phyloP scores from a whole-genome alignment of 2,797 vertebrate species.

The Takifugu rubripes region DNA sequence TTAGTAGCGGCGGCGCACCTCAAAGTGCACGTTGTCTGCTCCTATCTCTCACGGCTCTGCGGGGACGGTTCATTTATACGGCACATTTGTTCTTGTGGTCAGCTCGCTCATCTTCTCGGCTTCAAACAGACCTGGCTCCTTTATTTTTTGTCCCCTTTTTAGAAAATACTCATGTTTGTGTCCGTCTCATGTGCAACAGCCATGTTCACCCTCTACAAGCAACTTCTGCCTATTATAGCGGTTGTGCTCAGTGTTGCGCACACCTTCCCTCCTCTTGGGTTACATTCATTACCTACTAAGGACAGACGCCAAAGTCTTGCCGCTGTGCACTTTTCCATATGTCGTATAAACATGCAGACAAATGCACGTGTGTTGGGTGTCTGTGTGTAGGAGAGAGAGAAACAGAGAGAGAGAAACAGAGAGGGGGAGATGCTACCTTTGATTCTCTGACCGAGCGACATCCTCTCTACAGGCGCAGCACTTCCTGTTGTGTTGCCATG shows the following conservation, averaged over 20 bases:
- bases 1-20: slow-evolving; percentile 16
- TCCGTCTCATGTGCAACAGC: slow-evolving; percentile 44
- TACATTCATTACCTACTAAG: slow-evolving; percentile 42
- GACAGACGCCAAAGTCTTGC: slow-evolving; percentile 34
- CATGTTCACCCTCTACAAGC: slow-evolving; percentile 66
- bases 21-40: too few species aligned
- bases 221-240: slow-evolving; percentile 77
- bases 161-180: slow-evolving; percentile 9
- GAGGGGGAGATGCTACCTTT: slow-evolving; percentile 32
- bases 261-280: slow-evolving; percentile 49
- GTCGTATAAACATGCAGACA: too few species aligned
- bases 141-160: too few species aligned
- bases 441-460: slow-evolving; percentile 29
- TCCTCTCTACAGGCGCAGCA: slow-evolving; percentile 27
- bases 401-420: too few species aligned
- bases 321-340: slow-evolving; percentile 47
- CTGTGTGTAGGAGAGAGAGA: neutral
- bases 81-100: too few species aligned
- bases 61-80: too few species aligned
- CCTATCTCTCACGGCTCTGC: too few species aligned
- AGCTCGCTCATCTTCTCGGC: too few species aligned
- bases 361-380: slow-evolving; percentile 2
- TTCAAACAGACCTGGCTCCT: too few species aligned
- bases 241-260: slow-evolving; percentile 71
- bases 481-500: slow-evolving; percentile 58